Evolutionary conservation across 2,113 vertebrate species (phyloP), one percentile per base, ranked within the genome.

Genomic region (Gymnocephalus cernua): DNA sequence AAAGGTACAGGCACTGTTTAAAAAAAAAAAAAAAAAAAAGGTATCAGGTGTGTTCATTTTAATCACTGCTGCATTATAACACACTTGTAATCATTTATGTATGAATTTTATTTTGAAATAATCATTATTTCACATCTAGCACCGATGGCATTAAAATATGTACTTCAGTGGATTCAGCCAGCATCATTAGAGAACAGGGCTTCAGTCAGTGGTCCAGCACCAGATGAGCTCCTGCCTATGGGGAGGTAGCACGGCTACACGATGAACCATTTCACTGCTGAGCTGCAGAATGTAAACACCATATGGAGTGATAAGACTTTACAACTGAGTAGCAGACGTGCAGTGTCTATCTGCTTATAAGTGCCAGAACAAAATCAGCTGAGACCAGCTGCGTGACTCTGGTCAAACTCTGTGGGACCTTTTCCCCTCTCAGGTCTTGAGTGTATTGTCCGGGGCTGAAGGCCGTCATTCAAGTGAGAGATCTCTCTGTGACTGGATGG

Each of bases 401-500:
- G 56, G 47, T 62, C 59, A 74, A 63, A 29, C 50, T 58, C 77
- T 25, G 35, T 53, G 64, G 61, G 67, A 71, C 51, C 65, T 59
- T 70, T 56, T 2, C 32, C 35, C 74, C 77, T 9, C 58, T 64
- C 35, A 69, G 59, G 57, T 83, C 57, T 41, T 8, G 66, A 53
- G 57, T 18, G 54, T 29, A 73, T 44, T 44, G 63, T 47, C 47
- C 21, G 15, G 65, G 61, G 59, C 76, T 84, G 68, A 86, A 74
- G 85, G 64, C 75, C 69, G 77, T 56, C 12, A 74, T 91, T 72
- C 78, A 74, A 73, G 62, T 81, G 86, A 80, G 63, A 77, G 85
- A 59, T 83, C 72, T 71, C 69, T 89, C 47, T 76, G 83, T 86
- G 86, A 76, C 84, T 65, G 86, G 80, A 71, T 85, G 77, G 77